Base-by-base conservation (phyloP, 2,888 invertebrate genomes). In the Epirrhoe alternata region DNA sequence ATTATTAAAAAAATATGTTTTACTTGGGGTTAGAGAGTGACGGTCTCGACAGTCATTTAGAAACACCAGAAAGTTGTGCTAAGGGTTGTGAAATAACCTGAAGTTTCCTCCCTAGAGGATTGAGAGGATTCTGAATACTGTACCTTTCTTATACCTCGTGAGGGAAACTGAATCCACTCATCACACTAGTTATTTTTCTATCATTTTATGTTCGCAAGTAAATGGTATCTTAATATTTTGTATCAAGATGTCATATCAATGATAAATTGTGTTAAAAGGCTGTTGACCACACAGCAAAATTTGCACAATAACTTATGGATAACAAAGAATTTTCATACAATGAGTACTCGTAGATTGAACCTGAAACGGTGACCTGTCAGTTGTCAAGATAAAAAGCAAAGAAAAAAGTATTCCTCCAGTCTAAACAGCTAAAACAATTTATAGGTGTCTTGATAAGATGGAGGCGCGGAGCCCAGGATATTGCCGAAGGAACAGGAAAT, bases 81-180 rank as follows among this genome's bases (percentile, higher is more conserved):
- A 42, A 5, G 14, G 14, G 42, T 16, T n/a, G 42, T 14, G 51
- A 47, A 42, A 53, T 61, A 64, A 17, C 52, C 58, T 59, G 58
- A 58, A 57, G 42, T 53, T 64, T 47, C 24, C 53, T 64, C 64
- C 31, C 58, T 10, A 16, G 51, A 52, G 59, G 51, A 51, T 52
- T 38, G 59, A 14, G 49, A 49, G 38, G 7, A 59, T 58, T 59
- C 30, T 52, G 51, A 45, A 52, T 63, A 57, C 60, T 14, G 45
- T 45, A 53, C 16, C 60, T 51, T 30, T 24, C 51, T 51, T 31
- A 51, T 31, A 51, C 51, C 38, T 8, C 35, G 35, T 10, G 38
- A 30, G 6, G 38, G 17, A 16, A n/a, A 16, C 47, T 47, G 42
- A 45, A 30, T 55, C 24, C 24, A 16, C 14, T 47, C 47, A 47